Percentiles rank a stretch among this genome's conserved stretches.
Conservation (phyloP, 2,113 vertebrate species). For the Pedetes capensis region DNA sequence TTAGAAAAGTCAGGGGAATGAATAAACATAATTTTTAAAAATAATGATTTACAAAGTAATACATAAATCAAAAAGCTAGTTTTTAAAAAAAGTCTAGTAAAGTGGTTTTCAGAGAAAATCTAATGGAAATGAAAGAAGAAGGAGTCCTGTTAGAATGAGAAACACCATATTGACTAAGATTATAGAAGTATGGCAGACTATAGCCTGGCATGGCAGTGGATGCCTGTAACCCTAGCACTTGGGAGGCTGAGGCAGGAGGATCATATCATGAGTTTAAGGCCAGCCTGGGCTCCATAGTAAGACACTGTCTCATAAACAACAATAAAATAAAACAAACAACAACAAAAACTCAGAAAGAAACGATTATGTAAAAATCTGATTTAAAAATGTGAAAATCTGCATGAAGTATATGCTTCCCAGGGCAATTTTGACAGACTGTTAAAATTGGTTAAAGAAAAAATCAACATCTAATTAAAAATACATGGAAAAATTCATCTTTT, state of each 20-base stretch:
- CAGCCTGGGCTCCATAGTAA: no score
- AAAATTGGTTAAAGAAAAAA: neutral
- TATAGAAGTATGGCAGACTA: neutral
- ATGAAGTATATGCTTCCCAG: neutral
- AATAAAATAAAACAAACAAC: no score
- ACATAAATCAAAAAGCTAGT: neutral
- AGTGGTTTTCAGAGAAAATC: neutral
- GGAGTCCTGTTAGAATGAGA: neutral
- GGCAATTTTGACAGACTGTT: neutral
- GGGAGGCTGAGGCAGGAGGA: no score
- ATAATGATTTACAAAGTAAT: neutral
- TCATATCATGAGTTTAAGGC: no score
- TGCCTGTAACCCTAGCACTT: no score
- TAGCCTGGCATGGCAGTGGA: no score
- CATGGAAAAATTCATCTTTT: neutral
- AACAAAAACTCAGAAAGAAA: no score
- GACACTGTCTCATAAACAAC: no score
- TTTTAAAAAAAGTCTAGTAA: neutral
- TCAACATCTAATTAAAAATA: neutral
- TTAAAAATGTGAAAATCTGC: neutral
- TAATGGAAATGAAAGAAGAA: neutral
- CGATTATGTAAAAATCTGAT: neutral
- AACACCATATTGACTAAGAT: neutral
- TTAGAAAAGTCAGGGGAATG: neutral
- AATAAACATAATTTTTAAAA: neutral